A percentile compares a stretch with the other conserved stretches of the same genome.
Conservation (phyloP, 2,113 vertebrate genomes). For the Astatoreochromis straeleni region DNA sequence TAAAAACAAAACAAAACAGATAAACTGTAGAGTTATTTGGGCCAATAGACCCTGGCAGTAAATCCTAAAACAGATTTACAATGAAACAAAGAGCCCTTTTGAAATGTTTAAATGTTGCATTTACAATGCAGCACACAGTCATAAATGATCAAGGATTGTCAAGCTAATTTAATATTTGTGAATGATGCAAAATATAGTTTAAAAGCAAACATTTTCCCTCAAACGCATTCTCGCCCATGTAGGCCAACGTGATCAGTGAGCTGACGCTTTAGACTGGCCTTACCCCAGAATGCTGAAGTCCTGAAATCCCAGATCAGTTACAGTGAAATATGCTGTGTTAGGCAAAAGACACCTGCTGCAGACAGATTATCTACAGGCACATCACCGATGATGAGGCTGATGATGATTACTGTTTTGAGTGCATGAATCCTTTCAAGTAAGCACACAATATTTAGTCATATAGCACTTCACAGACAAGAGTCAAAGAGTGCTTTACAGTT, state of each 20-base stretch:
- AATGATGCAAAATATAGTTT: not conserved
- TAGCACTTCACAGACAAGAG: not conserved
- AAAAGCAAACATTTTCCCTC: not conserved
- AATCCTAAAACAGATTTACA: not conserved
- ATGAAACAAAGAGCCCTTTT: not conserved
- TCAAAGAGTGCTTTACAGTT: not conserved
- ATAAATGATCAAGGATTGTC: not conserved
- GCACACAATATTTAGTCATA: not conserved
- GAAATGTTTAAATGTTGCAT: not conserved
- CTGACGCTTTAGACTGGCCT: accelerated
- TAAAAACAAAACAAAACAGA: not conserved
- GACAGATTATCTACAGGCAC: not conserved
- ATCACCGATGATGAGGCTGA: not conserved
- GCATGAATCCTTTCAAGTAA: not conserved
- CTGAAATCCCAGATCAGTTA: not conserved
- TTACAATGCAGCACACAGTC: not conserved
- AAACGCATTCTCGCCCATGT: accelerated
- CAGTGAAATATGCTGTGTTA: not conserved
- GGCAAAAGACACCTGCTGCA: not conserved
- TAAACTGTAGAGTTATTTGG: not conserved
- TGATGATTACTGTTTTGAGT: not conserved
- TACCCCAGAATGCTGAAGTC: not conserved
- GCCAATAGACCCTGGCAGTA: not conserved
- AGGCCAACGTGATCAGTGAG: not conserved
- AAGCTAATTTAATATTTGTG: not conserved